Percentiles rank a stretch among this genome's conserved stretches.
Conservation (phyloP, 2,113 vertebrate genomes). For the Galeopterus variegatus region DNA sequence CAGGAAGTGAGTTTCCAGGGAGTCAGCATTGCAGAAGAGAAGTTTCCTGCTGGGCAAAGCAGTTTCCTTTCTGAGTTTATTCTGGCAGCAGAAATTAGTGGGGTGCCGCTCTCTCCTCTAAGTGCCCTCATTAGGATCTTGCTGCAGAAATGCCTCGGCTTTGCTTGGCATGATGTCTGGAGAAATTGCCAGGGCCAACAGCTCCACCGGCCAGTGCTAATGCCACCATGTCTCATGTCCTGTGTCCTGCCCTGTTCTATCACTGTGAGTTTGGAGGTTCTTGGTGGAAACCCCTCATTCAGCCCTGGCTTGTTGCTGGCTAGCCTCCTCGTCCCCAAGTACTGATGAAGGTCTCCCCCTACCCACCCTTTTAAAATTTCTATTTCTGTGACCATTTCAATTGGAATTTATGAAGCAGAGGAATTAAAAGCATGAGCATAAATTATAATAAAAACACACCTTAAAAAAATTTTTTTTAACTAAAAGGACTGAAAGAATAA, state of each 20-base stretch:
- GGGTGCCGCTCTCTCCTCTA: background rate
- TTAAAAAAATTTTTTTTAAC: constrained; percentile 7
- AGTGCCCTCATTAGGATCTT: background rate
- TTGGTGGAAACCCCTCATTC: background rate
- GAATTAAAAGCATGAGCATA: background rate
- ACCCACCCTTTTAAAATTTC: background rate
- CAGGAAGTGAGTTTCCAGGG: constrained; percentile 25
- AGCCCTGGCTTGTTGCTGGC: background rate
- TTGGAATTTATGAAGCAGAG: constrained; percentile 38
- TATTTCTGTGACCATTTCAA: background rate
- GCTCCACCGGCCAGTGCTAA: fast-evolving
- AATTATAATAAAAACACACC: constrained; percentile 48
- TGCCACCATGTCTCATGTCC: background rate
- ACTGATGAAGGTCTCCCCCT: background rate
- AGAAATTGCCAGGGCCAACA: background rate
- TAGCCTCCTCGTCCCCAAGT: background rate
- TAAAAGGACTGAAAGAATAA: background rate
- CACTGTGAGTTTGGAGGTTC: background rate
- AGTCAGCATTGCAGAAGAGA: constrained; percentile 35
- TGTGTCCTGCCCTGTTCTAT: background rate
- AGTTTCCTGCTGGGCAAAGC: constrained; percentile 62
- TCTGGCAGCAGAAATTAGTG: background rate
- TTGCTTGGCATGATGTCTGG: background rate
- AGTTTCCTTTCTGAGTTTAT: constrained; percentile 39
- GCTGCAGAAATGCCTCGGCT: background rate